Evolutionary conservation across 2,113 vertebrate genomes (phyloP), one percentile per base, ranked within the genome.

Genomic region (Athene cunicularia): DNA sequence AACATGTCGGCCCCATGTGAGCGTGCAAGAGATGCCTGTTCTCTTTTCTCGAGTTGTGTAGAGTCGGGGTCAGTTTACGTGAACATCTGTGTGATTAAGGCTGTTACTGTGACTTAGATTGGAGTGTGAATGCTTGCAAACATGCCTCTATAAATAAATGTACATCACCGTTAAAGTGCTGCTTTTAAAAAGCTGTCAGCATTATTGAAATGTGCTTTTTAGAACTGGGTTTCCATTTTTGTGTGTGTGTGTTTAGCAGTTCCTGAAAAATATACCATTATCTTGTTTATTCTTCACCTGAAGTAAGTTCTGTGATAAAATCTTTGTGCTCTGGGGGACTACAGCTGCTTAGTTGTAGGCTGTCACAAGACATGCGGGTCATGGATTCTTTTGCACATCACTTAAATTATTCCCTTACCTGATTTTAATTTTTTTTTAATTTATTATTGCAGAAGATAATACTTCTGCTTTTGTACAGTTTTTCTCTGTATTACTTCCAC

Each of bases 51-150:
- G 80, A 87, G 20, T 33, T 79, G 53, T 94, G 70, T 62, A 66
- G 74, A 81, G 64, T 86, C 33, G 60, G 52, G 33, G 77, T 76
- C 66, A 93, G 73, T 86, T 93, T 88, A 20, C 68, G 66, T 71
- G 80, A 94, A 68, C 73, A 82, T 72, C 60, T 94, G 62, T 85
- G 73, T 88, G 73, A 80, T 52, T 93, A 74, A 89, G 82, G 80
- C 60, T 90, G 45, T 85, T 82, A 5, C 45, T 77, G 59, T 80
- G 77, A 67, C 67, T 92, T 50, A 71, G 52, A 50, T 33, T 73
- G 47, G 72, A 73, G 35, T 16, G 47, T 67, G 76, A 80, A n/a
- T 35, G 49, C 50, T 92, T 88, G 20, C n/a, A 74, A 90, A 72
- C 28, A 53, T 50, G 33, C 27, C 26, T n/a, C 16, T 74, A 45